Conservation (phyloP, 53 echinoderm and acorn worm genomes). For the Echinarachnius parma region DNA sequence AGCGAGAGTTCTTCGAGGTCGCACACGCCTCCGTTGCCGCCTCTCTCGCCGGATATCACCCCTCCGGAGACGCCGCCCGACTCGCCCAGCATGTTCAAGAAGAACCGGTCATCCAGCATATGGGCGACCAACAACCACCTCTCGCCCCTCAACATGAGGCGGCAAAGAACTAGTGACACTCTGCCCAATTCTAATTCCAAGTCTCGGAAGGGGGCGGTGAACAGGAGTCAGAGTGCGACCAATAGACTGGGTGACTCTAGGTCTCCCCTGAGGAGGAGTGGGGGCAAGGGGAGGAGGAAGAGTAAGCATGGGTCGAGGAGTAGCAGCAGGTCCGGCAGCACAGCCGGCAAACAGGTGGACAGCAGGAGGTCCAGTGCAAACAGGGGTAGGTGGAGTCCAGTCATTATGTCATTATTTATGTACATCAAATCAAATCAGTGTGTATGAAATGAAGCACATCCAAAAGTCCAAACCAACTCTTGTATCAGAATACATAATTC, state of each 20-base stretch:
- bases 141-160: background rate
- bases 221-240: conserved; percentile 41
- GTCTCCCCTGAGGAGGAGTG: conserved; percentile 39
- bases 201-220: conserved; percentile 37
- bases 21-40: conserved; percentile 80
- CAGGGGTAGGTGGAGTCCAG: conserved; percentile 63
- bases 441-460: too few species aligned
- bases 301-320: conserved; percentile 38
- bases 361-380: conserved; percentile 46
- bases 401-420: too few species aligned
- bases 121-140: conserved; percentile 24
- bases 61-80: conserved; percentile 58
- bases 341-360: conserved; percentile 35
- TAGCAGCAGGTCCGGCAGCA: conserved; percentile 33
- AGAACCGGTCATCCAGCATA: conserved; percentile 41
- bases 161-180: conserved; percentile 20
- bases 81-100: conserved; percentile 41
- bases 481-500: too few species aligned
- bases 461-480: too few species aligned
- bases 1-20: conserved; percentile 82
- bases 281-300: conserved; percentile 64
- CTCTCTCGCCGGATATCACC: conserved; percentile 84
- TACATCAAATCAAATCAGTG: too few species aligned
- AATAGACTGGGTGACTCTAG: conserved; percentile 53
- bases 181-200: too few species aligned